Evolutionary conservation across 2,797 vertebrate species (phyloP).

Genomic region (Poecilia wingei): DNA sequence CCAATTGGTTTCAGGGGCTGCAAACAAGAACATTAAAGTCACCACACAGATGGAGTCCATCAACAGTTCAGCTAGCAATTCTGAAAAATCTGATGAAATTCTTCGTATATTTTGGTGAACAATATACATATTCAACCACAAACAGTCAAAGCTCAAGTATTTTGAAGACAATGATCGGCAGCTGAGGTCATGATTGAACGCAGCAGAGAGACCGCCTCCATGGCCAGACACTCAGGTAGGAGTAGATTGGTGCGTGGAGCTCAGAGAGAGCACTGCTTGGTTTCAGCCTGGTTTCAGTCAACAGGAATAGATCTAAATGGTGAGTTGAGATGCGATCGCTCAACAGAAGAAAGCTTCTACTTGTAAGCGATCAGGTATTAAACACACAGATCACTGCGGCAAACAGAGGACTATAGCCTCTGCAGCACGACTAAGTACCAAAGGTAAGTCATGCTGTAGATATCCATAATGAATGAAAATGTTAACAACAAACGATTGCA

Average conservation of each 20-base stretch:
- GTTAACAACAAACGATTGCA: no score
- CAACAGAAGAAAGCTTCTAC: no score
- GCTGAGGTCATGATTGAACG: not conserved
- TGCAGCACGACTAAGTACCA: no score
- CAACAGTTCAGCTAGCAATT: not conserved
- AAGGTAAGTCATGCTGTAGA: no score
- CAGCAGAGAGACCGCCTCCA: not conserved
- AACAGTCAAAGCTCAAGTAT: not conserved
- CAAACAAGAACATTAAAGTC: not conserved
- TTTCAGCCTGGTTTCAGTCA: not conserved
- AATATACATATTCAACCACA: not conserved
- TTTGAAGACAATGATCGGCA: not conserved
- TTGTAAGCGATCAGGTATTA: no score
- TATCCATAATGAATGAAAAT: no score
- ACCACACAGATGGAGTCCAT: not conserved
- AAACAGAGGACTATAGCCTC: no score
- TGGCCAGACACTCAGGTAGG: not conserved
- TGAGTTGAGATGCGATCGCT: not conserved
- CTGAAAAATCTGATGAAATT: not conserved
- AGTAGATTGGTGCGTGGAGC: not conserved
- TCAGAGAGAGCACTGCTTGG: not conserved
- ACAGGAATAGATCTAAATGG: not conserved
- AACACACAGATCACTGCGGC: no score
- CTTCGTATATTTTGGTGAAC: not conserved
- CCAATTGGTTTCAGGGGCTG: not conserved